A percentile compares a stretch with the other conserved stretches of the same genome.
These are phyloP conservation scores for Tapirus indicus DNA, from an alignment of 2,797 vertebrate species.

Conservation along the genomic window DNA sequence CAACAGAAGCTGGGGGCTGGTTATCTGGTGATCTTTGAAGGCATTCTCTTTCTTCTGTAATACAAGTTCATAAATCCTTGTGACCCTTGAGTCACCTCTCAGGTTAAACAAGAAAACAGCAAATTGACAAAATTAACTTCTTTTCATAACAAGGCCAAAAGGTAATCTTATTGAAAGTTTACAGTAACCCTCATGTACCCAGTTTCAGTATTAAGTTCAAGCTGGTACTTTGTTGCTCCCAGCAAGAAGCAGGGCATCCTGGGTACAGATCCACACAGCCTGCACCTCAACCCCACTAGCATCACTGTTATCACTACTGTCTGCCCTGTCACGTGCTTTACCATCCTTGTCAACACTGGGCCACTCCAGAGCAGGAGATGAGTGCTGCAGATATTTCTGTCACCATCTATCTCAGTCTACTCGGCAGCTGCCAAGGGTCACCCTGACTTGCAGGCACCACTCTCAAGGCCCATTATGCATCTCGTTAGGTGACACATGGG, in stretches of 20 bases:
- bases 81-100: too few species aligned
- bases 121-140: too few species aligned
- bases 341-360: neutral
- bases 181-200: too few species aligned
- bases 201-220: neutral
- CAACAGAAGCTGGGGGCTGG: too few species aligned
- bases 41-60: too few species aligned
- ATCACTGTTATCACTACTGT: neutral
- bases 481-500: neutral
- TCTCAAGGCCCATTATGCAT: neutral
- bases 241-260: too few species aligned
- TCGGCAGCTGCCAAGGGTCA: neutral
- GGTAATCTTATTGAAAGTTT: too few species aligned
- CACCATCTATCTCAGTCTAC: neutral
- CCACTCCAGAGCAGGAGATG: neutral
- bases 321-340: accelerated
- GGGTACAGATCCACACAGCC: neutral
- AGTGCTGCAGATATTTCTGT: neutral
- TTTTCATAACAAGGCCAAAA: too few species aligned
- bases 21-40: too few species aligned
- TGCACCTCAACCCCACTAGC: neutral
- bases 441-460: neutral
- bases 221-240: neutral
- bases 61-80: too few species aligned
- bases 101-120: too few species aligned